Conservation (phyloP, 2,113 vertebrate genomes). For the Plotosus lineatus region DNA sequence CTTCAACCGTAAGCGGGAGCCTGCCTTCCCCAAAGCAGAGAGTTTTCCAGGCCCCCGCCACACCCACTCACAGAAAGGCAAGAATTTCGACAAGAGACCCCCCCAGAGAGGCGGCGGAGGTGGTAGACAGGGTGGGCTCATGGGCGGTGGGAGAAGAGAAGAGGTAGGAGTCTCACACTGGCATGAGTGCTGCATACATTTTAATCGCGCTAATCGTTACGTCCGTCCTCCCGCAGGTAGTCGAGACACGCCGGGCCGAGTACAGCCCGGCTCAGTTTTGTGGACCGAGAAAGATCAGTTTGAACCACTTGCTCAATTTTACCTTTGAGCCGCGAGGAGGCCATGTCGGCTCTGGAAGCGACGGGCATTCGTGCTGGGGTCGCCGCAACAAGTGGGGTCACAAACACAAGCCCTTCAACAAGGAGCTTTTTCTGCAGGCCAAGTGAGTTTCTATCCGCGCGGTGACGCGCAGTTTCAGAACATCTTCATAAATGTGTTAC, state of each 20-base stretch:
- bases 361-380: slow-evolving; percentile 86
- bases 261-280: slow-evolving; percentile 98
- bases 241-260: slow-evolving; percentile 94
- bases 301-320: slow-evolving; percentile 98
- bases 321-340: slow-evolving; percentile 97
- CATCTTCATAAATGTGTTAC: too few species aligned
- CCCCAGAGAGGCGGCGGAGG: slow-evolving; percentile 86
- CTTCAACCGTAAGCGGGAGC: slow-evolving; percentile 91
- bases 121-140: slow-evolving; percentile 80
- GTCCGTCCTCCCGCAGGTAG: slow-evolving; percentile 78
- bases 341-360: slow-evolving; percentile 77
- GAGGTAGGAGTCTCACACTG: slow-evolving; percentile 76
- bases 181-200: background rate
- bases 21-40: slow-evolving; percentile 89
- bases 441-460: slow-evolving; percentile 79
- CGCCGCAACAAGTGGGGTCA: slow-evolving; percentile 97
- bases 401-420: slow-evolving; percentile 94
- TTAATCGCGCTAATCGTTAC: too few species aligned
- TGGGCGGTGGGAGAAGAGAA: slow-evolving; percentile 96
- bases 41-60: slow-evolving; percentile 85
- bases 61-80: slow-evolving; percentile 99
- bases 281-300: slow-evolving; percentile 96
- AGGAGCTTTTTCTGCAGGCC: slow-evolving; percentile 97
- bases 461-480: too few species aligned
- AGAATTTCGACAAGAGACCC: slow-evolving; percentile 99